These are phyloP conservation scores for Furcifer pardalis DNA, from an alignment of 2,797 vertebrate genomes.

Conservation along the genomic window DNA sequence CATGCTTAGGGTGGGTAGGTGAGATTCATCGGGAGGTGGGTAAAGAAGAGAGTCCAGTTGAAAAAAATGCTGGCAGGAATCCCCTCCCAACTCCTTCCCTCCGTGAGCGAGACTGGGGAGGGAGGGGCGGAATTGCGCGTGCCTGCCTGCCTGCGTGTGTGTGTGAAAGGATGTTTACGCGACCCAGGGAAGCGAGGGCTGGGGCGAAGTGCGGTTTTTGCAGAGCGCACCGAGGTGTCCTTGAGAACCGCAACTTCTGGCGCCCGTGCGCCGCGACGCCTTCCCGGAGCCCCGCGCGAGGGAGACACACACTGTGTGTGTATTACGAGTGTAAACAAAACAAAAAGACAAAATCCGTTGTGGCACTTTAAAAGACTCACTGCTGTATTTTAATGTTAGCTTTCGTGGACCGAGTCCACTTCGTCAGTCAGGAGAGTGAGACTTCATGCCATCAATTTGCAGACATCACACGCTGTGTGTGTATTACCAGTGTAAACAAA, in stretches of 20 bases:
- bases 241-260: background rate
- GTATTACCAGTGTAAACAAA: too few relatives aligned
- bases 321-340: too few relatives aligned
- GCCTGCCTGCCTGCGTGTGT: background rate
- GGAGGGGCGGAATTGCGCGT: too few relatives aligned
- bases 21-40: background rate
- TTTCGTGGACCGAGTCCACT: too few relatives aligned
- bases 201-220: background rate
- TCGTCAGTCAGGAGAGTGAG: too few relatives aligned
- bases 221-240: background rate
- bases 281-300: slow-evolving; percentile 8
- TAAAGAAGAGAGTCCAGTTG: background rate
- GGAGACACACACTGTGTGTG: too few relatives aligned
- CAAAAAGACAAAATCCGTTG: too few relatives aligned
- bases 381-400: too few relatives aligned
- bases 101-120: too few relatives aligned
- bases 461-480: too few relatives aligned
- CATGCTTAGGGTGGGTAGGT: slow-evolving; percentile 28
- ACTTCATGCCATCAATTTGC: too few relatives aligned
- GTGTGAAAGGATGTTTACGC: background rate
- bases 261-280: slow-evolving; percentile 1
- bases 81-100: background rate
- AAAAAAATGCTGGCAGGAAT: background rate
- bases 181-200: background rate
- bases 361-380: too few relatives aligned